Evolutionary conservation across 2,797 vertebrate genomes (phyloP).

Genomic region (Tangara arthus): DNA sequence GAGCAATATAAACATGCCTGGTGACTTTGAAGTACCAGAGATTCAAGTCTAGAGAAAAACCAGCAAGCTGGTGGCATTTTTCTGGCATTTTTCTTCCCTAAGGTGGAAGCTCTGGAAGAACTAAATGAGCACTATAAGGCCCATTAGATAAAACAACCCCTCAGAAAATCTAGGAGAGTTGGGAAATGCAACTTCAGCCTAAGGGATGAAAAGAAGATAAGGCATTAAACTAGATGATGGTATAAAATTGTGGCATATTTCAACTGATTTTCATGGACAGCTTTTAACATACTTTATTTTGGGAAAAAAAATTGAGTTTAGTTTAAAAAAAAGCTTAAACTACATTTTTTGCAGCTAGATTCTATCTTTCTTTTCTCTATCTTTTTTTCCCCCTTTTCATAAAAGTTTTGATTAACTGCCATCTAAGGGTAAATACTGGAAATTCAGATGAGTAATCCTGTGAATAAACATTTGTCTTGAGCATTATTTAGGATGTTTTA

Average conservation of each 20-base stretch:
- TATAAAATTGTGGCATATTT: neutral
- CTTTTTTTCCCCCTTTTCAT: neutral
- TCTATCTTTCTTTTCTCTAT: neutral
- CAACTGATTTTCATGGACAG: neutral
- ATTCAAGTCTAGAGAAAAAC: neutral
- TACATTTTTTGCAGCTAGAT: neutral
- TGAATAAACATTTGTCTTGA: neutral
- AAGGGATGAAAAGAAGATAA: neutral
- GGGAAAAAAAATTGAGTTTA: neutral
- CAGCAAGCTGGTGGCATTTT: neutral
- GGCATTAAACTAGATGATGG: neutral
- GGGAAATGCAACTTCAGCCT: neutral
- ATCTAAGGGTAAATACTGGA: neutral
- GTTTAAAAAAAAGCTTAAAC: neutral
- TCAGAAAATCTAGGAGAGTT: neutral
- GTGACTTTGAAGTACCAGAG: neutral
- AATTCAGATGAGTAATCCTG: neutral
- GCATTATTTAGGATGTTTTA: neutral
- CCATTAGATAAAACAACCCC: neutral
- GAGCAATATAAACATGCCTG: neutral
- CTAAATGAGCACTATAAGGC: neutral
- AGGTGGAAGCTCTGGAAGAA: neutral
- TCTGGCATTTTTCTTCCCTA: neutral
- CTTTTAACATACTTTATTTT: neutral
- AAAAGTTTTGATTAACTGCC: neutral